phyloP scores from a whole-genome alignment of 2,888 invertebrate genomes.

The Nemotelus nigrinus region DNA sequence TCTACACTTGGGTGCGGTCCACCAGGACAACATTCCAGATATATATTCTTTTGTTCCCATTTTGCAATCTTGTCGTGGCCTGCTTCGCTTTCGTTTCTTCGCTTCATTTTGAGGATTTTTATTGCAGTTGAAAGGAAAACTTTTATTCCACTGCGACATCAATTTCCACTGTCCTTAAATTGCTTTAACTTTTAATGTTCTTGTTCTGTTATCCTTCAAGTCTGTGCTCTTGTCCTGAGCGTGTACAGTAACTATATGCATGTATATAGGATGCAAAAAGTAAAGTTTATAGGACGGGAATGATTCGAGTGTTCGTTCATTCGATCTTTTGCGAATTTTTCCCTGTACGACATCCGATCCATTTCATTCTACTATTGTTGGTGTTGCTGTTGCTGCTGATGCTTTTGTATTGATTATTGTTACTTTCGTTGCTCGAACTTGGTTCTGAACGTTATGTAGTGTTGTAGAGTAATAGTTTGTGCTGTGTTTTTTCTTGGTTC shows the following conservation, averaged over 20 bases:
- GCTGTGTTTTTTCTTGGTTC: neutral
- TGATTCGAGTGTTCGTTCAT: slow-evolving; percentile 6
- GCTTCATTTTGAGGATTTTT: neutral
- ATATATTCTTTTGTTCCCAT: no score
- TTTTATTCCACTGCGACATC: slow-evolving; percentile 31
- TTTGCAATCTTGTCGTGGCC: no score
- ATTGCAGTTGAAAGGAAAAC: slow-evolving; percentile 34
- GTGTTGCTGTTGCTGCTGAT: neutral
- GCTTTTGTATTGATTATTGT: slow-evolving; percentile 1
- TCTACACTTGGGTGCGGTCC: slow-evolving; percentile 19
- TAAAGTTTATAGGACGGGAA: neutral
- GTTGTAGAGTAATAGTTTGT: neutral
- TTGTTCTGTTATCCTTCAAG: slow-evolving; percentile 21
- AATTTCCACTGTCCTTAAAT: slow-evolving; percentile 36
- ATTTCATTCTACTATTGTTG: neutral
- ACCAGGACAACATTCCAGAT: slow-evolving; percentile 14
- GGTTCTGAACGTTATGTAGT: slow-evolving; percentile 5
- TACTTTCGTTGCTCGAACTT: slow-evolving; percentile 22
- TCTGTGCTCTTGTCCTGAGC: neutral
- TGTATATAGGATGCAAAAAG: no score
- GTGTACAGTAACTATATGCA: no score
- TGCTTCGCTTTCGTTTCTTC: neutral
- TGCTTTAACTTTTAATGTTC: slow-evolving; percentile 37
- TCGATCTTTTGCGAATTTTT: slow-evolving; percentile 6
- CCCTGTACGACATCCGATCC: slow-evolving; percentile 13